Percentiles rank a stretch among this genome's conserved stretches.
phyloP scores from a whole-genome alignment of 2,797 vertebrate genomes.

The Cyprinella venusta region DNA sequence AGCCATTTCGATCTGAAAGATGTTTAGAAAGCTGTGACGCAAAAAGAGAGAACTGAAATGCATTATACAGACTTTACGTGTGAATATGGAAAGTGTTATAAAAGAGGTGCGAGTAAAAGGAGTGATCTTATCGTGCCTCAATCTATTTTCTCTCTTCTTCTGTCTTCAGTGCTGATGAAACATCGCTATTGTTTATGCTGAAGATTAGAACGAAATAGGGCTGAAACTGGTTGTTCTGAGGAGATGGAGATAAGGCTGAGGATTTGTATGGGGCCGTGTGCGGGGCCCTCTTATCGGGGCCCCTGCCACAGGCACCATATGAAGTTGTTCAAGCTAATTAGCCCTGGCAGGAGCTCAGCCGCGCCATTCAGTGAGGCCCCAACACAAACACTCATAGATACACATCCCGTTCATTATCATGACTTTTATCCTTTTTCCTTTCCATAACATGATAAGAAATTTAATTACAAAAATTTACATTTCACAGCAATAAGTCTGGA shows the following conservation, averaged over 20 bases:
- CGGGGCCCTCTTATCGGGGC: slow-evolving; percentile 85
- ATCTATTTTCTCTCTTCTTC: slow-evolving; percentile 56
- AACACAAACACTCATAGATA: slow-evolving; percentile 36
- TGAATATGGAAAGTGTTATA: slow-evolving; percentile 72
- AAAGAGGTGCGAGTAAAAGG: slow-evolving; percentile 84
- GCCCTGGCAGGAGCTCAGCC: slow-evolving; percentile 82
- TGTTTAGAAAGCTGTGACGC: neutral
- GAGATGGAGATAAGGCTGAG: slow-evolving; percentile 97
- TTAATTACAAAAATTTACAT: slow-evolving; percentile 22
- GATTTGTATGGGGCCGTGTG: slow-evolving; percentile 65
- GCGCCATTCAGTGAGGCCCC: slow-evolving; percentile 40
- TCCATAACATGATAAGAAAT: slow-evolving; percentile 39
- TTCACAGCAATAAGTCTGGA: neutral
- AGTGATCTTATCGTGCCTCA: slow-evolving; percentile 82
- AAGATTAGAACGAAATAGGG: slow-evolving; percentile 98
- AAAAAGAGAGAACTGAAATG: slow-evolving; percentile 29
- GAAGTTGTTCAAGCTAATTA: slow-evolving; percentile 99
- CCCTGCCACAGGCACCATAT: slow-evolving; percentile 88
- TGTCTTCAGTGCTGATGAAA: slow-evolving; percentile 86
- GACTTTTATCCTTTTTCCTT: slow-evolving; percentile 39
- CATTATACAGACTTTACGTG: slow-evolving; percentile 43
- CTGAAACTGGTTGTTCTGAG: slow-evolving; percentile 97
- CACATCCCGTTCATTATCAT: slow-evolving; percentile 43
- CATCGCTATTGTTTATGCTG: slow-evolving; percentile 99
- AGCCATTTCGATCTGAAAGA: neutral